These are phyloP conservation scores for Mastacembelus armatus DNA, from an alignment of 2,797 vertebrate genomes.

Conservation along the genomic window DNA sequence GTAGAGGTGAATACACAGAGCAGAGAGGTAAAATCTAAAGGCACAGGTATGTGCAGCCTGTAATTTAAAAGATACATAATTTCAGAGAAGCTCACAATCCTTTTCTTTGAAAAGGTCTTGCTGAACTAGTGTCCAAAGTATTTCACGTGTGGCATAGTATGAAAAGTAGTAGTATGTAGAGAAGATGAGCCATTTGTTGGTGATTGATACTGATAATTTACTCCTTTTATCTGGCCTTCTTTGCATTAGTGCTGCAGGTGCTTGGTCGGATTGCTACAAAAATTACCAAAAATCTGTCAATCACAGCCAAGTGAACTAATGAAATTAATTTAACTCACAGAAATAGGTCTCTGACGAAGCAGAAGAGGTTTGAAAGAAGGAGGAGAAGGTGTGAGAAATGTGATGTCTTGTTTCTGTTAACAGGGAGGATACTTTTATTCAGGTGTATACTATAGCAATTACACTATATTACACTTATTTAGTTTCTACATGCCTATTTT, in stretches of 20 bases:
- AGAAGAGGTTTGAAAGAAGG: conserved; percentile 44
- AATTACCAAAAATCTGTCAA: conserved; percentile 64
- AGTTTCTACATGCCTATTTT: conserved; percentile 76
- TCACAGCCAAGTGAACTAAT: conserved; percentile 52
- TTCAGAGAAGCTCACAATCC: conserved; percentile 33
- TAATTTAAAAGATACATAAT: conserved; percentile 34
- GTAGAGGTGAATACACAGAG: conserved; percentile 13
- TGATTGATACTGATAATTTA: conserved; percentile 63
- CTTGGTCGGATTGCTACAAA: conserved; percentile 33
- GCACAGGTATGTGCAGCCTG: conserved; percentile 30
- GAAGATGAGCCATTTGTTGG: conserved; percentile 60
- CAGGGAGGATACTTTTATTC: conserved; percentile 79
- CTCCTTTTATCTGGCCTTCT: conserved; percentile 51
- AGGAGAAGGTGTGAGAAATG: conserved; percentile 41
- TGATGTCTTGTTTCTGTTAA: conserved; percentile 74
- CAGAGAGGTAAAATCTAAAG: too few species aligned
- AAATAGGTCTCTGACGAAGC: conserved; percentile 49
- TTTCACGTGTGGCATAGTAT: conserved; percentile 46
- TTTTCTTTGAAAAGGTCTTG: conserved; percentile 15
- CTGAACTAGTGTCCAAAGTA: conserved; percentile 14
- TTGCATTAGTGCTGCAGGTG: conserved; percentile 58
- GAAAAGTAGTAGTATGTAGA: too few species aligned
- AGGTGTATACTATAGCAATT: conserved; percentile 84
- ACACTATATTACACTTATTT: too few species aligned
- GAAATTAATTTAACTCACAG: conserved; percentile 56